These are phyloP conservation scores for Choreutis nemorana DNA, from an alignment of 2,888 invertebrate species.

Conservation along the genomic window DNA sequence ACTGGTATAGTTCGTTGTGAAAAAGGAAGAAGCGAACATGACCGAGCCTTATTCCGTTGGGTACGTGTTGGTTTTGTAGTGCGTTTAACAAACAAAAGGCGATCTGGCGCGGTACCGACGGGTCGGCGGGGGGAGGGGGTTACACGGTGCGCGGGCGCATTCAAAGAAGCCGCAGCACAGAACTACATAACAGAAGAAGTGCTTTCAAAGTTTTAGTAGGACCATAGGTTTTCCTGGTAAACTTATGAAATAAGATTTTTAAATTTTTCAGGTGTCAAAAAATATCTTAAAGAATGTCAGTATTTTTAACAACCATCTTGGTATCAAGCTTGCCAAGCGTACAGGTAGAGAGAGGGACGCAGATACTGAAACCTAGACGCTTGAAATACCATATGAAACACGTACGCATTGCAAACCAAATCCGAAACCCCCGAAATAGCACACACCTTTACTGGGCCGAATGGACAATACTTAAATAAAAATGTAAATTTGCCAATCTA, in stretches of 20 bases:
- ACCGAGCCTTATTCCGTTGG: constrained; percentile 28
- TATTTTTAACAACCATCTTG: too few species aligned
- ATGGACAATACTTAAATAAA: too few species aligned
- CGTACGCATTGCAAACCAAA: constrained; percentile 1
- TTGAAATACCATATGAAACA: constrained; percentile 6
- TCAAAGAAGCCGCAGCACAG: constrained; percentile 55
- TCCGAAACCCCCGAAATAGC: too few species aligned
- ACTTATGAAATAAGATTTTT: not conserved
- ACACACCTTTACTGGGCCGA: too few species aligned
- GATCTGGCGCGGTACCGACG: constrained; percentile 31
- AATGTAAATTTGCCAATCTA: too few species aligned
- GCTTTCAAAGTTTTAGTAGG: constrained; percentile 24
- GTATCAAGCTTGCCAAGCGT: too few species aligned
- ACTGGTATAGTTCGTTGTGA: not conserved
- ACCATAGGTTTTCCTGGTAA: not conserved
- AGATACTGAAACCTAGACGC: constrained; percentile 9
- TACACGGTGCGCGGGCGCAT: constrained; percentile 42
- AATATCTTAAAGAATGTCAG: too few species aligned
- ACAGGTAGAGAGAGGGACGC: too few species aligned
- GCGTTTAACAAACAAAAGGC: constrained; percentile 55
- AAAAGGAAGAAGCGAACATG: constrained; percentile 22
- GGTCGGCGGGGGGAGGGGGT: constrained; percentile 17
- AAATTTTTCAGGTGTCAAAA: too few species aligned
- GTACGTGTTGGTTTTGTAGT: constrained; percentile 47
- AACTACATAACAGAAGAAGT: too few species aligned